Conservation (phyloP, 2,797 vertebrate genomes). For the Poeciliopsis presidionis region DNA sequence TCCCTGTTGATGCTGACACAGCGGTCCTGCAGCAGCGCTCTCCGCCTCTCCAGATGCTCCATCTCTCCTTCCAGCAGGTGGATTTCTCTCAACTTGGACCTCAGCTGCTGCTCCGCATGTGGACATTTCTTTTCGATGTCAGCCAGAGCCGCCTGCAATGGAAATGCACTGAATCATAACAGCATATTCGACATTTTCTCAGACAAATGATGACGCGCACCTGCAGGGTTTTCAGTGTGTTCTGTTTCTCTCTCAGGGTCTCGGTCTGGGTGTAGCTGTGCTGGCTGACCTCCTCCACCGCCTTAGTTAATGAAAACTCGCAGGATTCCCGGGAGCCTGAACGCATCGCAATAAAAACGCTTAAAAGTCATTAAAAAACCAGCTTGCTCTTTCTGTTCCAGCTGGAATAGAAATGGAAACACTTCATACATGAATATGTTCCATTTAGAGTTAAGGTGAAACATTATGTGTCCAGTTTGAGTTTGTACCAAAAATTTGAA, state of each 20-base stretch:
- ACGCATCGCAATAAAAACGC: not conserved
- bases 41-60: constrained; percentile 45
- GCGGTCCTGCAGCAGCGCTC: constrained; percentile 22
- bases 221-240: constrained; percentile 60
- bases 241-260: constrained; percentile 58
- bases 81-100: constrained; percentile 43
- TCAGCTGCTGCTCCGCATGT: constrained; percentile 45
- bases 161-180: not conserved
- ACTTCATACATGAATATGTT: not conserved
- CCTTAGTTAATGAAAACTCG: constrained; percentile 54
- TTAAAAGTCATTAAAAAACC: not conserved
- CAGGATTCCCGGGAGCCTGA: constrained; percentile 25
- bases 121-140: constrained; percentile 38
- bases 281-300: constrained; percentile 60
- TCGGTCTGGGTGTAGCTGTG: constrained; percentile 47
- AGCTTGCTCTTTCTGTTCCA: not conserved
- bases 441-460: not conserved
- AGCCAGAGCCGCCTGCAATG: constrained; percentile 58
- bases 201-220: constrained; percentile 32
- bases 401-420: not conserved
- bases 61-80: constrained; percentile 50
- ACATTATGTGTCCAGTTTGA: not conserved
- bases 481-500: not conserved
- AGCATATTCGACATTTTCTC: not conserved
- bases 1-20: constrained; percentile 41